These are phyloP conservation scores for Atherinosoma microstoma DNA, from an alignment of 2,797 vertebrate genomes.

Conservation along the genomic window DNA sequence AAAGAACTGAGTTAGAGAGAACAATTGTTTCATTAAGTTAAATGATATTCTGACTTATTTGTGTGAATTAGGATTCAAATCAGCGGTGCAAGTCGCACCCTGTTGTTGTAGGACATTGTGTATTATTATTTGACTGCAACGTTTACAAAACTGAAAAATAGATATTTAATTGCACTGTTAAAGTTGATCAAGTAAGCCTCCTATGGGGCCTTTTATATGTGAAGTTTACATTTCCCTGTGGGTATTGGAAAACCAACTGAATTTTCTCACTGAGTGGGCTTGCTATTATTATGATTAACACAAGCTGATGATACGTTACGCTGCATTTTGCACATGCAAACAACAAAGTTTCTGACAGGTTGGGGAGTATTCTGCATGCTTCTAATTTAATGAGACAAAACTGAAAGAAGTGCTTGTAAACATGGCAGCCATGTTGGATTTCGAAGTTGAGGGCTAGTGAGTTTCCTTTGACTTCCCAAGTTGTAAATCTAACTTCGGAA, in stretches of 20 bases:
- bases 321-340: too few species aligned
- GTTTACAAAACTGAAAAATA: conserved; percentile 8
- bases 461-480: too few species aligned
- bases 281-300: too few species aligned
- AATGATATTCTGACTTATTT: conserved; percentile 24
- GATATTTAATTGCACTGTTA: neutral
- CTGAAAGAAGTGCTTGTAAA: too few species aligned
- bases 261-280: neutral
- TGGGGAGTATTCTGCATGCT: too few species aligned
- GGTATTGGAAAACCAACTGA: too few species aligned
- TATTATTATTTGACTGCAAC: neutral
- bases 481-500: too few species aligned
- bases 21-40: conserved; percentile 14
- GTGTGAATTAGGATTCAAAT: conserved; percentile 20
- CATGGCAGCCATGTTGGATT: too few species aligned
- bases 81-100: conserved; percentile 3
- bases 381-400: too few species aligned
- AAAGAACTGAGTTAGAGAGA: conserved; percentile 7
- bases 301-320: too few species aligned
- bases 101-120: conserved; percentile 6
- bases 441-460: too few species aligned
- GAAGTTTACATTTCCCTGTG: neutral
- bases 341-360: too few species aligned
- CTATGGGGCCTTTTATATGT: neutral
- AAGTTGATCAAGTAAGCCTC: neutral